Evolutionary conservation across 2,888 invertebrate genomes (phyloP).

Genomic region (Morpho helenor): DNA sequence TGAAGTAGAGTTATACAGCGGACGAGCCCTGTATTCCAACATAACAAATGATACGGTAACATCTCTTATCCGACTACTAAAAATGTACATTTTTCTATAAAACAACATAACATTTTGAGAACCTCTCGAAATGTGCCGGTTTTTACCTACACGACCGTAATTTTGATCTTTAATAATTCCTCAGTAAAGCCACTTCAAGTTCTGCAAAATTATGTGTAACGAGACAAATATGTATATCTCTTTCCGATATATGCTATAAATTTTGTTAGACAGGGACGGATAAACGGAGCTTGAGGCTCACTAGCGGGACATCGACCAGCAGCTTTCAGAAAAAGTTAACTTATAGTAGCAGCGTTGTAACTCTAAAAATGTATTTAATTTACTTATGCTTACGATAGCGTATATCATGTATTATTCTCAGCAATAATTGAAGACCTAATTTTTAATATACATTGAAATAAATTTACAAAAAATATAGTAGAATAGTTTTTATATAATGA

Average conservation of each 20-base stretch:
- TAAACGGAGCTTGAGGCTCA: conserved; percentile 56
- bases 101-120: conserved; percentile 26
- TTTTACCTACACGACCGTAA: conserved; percentile 58
- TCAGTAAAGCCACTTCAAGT: conserved; percentile 65
- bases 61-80: conserved; percentile 40
- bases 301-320: conserved; percentile 79
- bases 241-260: conserved; percentile 40
- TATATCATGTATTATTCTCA: not conserved
- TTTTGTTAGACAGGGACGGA: conserved; percentile 45
- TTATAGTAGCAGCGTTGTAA: conserved; percentile 46
- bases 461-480: too few species aligned
- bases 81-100: conserved; percentile 31
- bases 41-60: conserved; percentile 44
- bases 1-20: conserved; percentile 38
- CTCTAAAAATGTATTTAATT: conserved; percentile 35
- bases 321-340: conserved; percentile 74
- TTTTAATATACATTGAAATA: not conserved
- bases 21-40: conserved; percentile 50
- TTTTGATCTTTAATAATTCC: conserved; percentile 61
- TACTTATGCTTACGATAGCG: too few species aligned
- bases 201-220: conserved; percentile 57
- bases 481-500: too few species aligned
- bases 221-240: conserved; percentile 43
- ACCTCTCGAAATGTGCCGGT: conserved; percentile 47
- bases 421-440: not conserved